Evolutionary conservation across 2,888 invertebrate genomes (phyloP).

Genomic region (Chloroclystis v-ata): DNA sequence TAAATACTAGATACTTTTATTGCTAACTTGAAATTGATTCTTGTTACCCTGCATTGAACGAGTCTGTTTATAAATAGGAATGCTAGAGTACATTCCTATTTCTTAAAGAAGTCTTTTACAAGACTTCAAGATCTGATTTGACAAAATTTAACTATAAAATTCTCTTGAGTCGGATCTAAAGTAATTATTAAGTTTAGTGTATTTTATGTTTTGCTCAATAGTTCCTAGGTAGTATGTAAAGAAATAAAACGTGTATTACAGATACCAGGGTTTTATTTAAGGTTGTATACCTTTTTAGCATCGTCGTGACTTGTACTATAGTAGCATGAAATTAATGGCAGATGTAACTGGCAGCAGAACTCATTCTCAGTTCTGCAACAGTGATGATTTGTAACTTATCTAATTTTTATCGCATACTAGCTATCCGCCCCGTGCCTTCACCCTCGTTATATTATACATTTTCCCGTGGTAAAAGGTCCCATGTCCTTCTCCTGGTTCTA

Average conservation of each 20-base stretch:
- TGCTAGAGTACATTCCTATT: too few species aligned
- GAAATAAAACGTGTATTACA: slow-evolving; percentile 11
- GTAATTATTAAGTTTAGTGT: slow-evolving; percentile 1
- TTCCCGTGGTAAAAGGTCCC: too few species aligned
- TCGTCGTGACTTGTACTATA: slow-evolving; percentile 25
- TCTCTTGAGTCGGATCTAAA: slow-evolving; percentile 45
- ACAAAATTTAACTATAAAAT: slow-evolving; percentile 44
- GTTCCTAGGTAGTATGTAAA: slow-evolving; percentile 23
- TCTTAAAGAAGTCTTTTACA: too few species aligned
- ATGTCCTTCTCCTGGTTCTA: too few species aligned
- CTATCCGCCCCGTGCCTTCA: too few species aligned
- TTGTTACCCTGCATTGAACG: slow-evolving; percentile 53
- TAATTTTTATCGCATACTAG: too few species aligned
- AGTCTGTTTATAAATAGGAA: slow-evolving; percentile 1
- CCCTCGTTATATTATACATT: too few species aligned
- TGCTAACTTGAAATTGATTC: slow-evolving; percentile 18
- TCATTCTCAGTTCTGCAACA: too few species aligned
- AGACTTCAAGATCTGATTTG: slow-evolving; percentile 37
- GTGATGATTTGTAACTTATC: too few species aligned
- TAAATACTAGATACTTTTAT: slow-evolving; percentile 14
- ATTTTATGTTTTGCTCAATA: slow-evolving; percentile 19
- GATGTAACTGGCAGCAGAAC: too few species aligned
- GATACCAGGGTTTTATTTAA: slow-evolving; percentile 18
- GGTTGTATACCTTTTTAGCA: too few species aligned
- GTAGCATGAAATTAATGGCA: slow-evolving; percentile 27